phyloP scores from a whole-genome alignment of 2,888 invertebrate species.

The Andricus quercusramuli region DNA sequence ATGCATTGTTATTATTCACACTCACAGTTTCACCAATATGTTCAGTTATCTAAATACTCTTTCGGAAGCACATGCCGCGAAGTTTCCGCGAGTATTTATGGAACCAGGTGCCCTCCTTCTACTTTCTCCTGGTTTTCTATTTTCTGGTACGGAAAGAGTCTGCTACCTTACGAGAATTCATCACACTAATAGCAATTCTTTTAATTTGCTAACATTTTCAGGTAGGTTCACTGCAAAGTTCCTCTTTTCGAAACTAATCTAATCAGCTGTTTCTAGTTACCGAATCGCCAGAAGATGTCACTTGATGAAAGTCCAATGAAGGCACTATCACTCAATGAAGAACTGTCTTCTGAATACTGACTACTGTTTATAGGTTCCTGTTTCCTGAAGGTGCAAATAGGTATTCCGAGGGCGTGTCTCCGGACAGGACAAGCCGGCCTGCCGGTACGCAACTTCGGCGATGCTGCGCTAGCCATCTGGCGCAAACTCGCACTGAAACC shows the following conservation, averaged over 20 bases:
- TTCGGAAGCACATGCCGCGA: neutral
- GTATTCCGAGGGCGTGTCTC: conserved; percentile 23
- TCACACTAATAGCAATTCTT: neutral
- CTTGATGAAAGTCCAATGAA: neutral
- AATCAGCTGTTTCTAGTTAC: conserved; percentile 21
- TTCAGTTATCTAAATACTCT: neutral
- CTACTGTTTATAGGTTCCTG: neutral
- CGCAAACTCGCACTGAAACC: conserved; percentile 73
- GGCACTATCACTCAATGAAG: neutral
- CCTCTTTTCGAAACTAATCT: conserved; percentile 6
- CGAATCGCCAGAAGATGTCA: conserved; percentile 2
- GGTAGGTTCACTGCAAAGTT: neutral
- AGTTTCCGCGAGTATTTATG: conserved; percentile 56
- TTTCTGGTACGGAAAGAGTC: conserved; percentile 8
- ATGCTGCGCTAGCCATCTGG: conserved; percentile 72
- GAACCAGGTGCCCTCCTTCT: conserved; percentile 56
- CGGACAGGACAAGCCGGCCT: conserved; percentile 48
- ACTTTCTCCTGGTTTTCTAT: conserved; percentile 38
- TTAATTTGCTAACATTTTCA: neutral
- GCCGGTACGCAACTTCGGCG: conserved; percentile 56
- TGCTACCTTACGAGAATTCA: neutral
- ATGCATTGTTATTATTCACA: neutral
- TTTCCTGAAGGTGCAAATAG: conserved; percentile 6
- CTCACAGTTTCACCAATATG: neutral
- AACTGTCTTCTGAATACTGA: neutral